phyloP scores from a whole-genome alignment of 1,140 invertebrate genomes.

The Wasmannia auropunctata region DNA sequence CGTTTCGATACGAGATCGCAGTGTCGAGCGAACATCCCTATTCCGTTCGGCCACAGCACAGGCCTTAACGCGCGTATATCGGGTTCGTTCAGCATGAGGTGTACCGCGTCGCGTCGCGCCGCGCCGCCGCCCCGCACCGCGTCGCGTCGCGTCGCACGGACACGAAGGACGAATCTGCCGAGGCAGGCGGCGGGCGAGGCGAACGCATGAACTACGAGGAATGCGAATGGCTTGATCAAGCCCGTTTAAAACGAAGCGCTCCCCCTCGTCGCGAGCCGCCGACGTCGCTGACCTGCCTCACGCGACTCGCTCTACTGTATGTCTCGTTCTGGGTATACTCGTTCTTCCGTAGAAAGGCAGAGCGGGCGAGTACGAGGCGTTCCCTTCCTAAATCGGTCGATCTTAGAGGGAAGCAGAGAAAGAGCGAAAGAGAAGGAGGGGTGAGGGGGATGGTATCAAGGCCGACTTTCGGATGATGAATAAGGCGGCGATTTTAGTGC shows the following conservation, averaged over 20 bases:
- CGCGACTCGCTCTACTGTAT: slow-evolving; percentile 62
- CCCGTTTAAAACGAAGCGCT: slow-evolving; percentile 71
- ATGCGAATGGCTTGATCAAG: slow-evolving; percentile 66
- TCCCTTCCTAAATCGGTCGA: slow-evolving; percentile 64
- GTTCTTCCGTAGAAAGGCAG: slow-evolving; percentile 50
- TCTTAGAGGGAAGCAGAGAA: neutral
- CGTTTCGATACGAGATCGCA: neutral
- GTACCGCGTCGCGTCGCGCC: neutral
- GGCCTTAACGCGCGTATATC: neutral
- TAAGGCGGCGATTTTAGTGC: neutral
- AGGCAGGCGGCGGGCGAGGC: slow-evolving; percentile 31
- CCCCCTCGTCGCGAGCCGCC: slow-evolving; percentile 56
- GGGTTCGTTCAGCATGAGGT: neutral
- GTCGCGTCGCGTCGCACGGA: neutral
- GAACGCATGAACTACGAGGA: slow-evolving; percentile 53
- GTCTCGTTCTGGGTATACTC: slow-evolving; percentile 52
- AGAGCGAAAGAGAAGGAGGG: neutral
- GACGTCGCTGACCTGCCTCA: slow-evolving; percentile 72
- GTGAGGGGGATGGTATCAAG: neutral
- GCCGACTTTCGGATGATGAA: slow-evolving; percentile 8
- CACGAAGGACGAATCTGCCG: slow-evolving; percentile 44
- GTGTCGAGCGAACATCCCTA: neutral
- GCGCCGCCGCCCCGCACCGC: neutral
- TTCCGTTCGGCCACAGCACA: neutral
- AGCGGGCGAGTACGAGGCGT: neutral